Evolutionary conservation across 2,797 vertebrate species (phyloP).

Genomic region (Xerus rutilus): DNA sequence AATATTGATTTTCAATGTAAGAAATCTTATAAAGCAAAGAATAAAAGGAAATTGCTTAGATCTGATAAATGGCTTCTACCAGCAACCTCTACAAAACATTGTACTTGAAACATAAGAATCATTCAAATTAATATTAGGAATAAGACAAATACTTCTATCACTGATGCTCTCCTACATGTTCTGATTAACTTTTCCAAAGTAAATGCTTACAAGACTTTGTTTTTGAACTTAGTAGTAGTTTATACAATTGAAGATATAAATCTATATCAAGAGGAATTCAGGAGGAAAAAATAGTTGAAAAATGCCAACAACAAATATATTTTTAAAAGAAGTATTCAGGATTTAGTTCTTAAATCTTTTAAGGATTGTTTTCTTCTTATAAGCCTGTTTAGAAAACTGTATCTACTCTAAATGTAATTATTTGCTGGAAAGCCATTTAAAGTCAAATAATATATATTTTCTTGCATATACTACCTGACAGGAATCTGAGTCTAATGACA

Average conservation of each 20-base stretch:
- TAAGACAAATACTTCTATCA: not conserved
- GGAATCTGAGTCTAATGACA: constrained; percentile 49
- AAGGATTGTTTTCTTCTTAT: constrained; percentile 30
- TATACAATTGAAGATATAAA: not conserved
- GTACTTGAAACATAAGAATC: not conserved
- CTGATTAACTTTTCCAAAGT: not conserved
- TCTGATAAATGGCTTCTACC: constrained; percentile 26
- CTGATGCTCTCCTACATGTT: not conserved
- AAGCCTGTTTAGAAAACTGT: not conserved
- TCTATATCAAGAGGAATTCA: not conserved
- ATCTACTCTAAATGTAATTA: constrained; percentile 34
- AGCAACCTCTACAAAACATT: not conserved
- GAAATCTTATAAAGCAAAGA: constrained; percentile 7
- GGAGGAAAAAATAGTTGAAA: not conserved
- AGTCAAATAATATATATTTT: constrained; percentile 65
- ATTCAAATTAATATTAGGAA: constrained; percentile 17
- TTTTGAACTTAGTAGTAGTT: constrained; percentile 4
- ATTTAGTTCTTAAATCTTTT: constrained; percentile 7
- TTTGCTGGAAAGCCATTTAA: constrained; percentile 25
- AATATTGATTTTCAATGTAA: constrained; percentile 30
- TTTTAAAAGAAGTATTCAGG: constrained; percentile 52
- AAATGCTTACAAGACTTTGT: constrained; percentile 1
- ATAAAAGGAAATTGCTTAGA: constrained; percentile 35
- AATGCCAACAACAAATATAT: constrained; percentile 9
- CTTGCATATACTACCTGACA: not conserved